Evolutionary conservation across 2,888 invertebrate species (phyloP), one percentile per base, ranked within the genome.

Genomic region (Diarsia rubi): DNA sequence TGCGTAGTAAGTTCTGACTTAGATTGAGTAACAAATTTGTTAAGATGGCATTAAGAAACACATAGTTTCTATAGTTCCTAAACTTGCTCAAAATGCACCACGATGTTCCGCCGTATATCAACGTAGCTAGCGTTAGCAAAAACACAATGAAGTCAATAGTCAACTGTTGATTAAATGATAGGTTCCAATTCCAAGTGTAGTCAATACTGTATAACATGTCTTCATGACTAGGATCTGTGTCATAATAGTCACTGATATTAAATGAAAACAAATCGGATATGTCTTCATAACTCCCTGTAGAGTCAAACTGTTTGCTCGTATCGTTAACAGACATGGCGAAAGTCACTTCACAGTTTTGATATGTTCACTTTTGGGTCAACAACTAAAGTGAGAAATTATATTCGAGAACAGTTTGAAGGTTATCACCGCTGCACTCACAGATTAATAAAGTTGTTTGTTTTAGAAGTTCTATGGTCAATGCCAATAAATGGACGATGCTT

Each of bases 51-150:
- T 49, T 66, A 9, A 66, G 4, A 37, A 66, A 49, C 16, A 66
- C 66, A 37, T 21, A 49, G 31, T 66, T 66, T 31, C 31, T 37
- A 4, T 66, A 49, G n/a, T 49, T 49, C 31, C 31, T 49, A 37
- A 66, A 66, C 31, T 66, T 49, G 16, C 47, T 66, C 2, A 66
- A 21, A 11, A 66, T n/a, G 66, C 31, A 66, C 66, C 66, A 66
- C 49, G 66, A 66, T 16, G 11, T 16, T 21, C n/a, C 49, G 31
- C 66, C 66, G 16, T 66, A 66, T 0, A 31, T 4, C 9, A 49
- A 49, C 8, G 66, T n/a, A n/a, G 16, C 9, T 31, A 66, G 3
- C 5, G 49, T 49, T n/a, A 31, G 31, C 31, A 16, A 49, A 16
- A 12, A 3, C 14, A 31, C 31, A 14, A 66, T 16, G 31, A 9